Conservation (phyloP, 2,888 invertebrate genomes). For the Megalurothrips usitatus region DNA sequence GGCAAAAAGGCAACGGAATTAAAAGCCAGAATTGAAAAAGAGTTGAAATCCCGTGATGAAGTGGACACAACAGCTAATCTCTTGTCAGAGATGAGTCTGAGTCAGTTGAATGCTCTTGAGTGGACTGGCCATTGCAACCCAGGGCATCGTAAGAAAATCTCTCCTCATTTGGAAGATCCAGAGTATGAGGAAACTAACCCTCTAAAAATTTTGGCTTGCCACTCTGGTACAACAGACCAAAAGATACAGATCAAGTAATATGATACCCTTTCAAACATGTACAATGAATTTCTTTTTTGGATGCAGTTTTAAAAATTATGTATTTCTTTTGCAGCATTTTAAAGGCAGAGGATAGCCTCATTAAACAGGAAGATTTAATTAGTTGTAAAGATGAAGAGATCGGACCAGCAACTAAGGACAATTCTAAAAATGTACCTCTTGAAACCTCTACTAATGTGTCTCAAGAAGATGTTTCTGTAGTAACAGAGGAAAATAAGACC, state of each 20-base stretch:
- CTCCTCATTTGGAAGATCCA: slow-evolving; percentile 39
- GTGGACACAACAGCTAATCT: slow-evolving; percentile 52
- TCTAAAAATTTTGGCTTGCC: slow-evolving; percentile 54
- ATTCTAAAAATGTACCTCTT: not conserved
- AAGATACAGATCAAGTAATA: slow-evolving; percentile 37
- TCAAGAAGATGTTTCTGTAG: not conserved
- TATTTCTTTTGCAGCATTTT: not conserved
- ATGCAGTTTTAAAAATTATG: not conserved
- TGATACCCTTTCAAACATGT: not conserved
- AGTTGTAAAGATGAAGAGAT: not conserved
- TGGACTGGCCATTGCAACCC: slow-evolving; percentile 52
- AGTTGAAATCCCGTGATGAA: slow-evolving; percentile 51
- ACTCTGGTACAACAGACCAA: slow-evolving; percentile 43
- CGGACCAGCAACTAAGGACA: not conserved
- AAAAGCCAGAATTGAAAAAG: slow-evolving; percentile 49
- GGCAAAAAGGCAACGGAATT: slow-evolving; percentile 55
- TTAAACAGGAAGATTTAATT: not conserved
- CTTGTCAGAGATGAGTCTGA: slow-evolving; percentile 52
- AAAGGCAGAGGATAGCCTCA: not conserved
- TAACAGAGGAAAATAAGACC: not conserved
- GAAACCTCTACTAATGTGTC: not conserved
- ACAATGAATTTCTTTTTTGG: not conserved
- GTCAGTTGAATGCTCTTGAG: slow-evolving; percentile 55
- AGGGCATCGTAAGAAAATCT: slow-evolving; percentile 39
- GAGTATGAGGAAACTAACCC: slow-evolving; percentile 57